Base-by-base conservation (phyloP, 30 jellyfish, hydroid and myxozoan genomes). In the Mastigias papua region DNA sequence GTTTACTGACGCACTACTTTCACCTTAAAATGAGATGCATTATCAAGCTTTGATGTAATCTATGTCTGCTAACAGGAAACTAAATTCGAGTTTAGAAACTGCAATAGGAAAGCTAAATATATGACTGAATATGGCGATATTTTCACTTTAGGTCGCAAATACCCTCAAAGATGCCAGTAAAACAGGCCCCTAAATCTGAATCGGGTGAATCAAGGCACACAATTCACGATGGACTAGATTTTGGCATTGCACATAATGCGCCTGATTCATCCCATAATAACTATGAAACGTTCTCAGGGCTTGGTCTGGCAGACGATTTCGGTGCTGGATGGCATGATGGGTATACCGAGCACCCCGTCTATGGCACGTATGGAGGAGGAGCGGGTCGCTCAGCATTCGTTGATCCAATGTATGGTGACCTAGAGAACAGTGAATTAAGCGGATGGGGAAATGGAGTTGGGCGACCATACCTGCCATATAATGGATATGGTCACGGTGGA, bases 401-500 rank as follows among this genome's bases (percentile, higher is more conserved):
- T 21, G 88, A 78, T 30, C 88, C 88, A 21, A 62, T 57, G 0
- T 68, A 82, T 35, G 85, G 85, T 50, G 92, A 69, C 6, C 48
- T 50, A 5, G 92, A 69, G 17, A 50, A 70, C 76, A 33, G 35
- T 34, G 80, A 57, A 25, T 35, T 76, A 32, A 60, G 49, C 35
- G 87, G 87, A 21, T 76, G 87, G 76, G 86, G 62, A 21, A 65
- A 66, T 48, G 82, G 75, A 23, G 84, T 61, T 10, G 95, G 89
- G 4, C 67, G 67, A 20, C 77, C 82, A 0, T 81, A 81, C 31
- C 71, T 73, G 37, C 78, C 65, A 30, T 30, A 69, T 48, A 71
- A 54, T 6, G 92, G 89, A 6, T 62, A 73, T 3, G 97, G 97
- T 7, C 83, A 90, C 65, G 93, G 87, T 21, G 86, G 83, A 13